phyloP scores from a whole-genome alignment of 2,797 vertebrate species.

The Psittacula echo region DNA sequence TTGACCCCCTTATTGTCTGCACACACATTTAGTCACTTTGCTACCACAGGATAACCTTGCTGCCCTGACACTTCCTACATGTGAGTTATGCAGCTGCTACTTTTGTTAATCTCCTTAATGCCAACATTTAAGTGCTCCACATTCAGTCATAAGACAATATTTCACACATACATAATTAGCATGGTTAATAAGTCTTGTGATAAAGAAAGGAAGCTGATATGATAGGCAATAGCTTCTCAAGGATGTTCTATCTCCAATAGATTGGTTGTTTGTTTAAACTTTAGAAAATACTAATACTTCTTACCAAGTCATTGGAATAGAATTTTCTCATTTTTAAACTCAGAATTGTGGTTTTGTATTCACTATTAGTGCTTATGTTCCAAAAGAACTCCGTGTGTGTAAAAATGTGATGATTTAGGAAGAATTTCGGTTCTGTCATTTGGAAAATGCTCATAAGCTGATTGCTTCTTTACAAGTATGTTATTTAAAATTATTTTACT shows the following conservation, averaged over 20 bases:
- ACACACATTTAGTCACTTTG: neutral
- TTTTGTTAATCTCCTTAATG: neutral
- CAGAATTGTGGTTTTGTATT: neutral
- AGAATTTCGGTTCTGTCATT: neutral
- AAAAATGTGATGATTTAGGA: neutral
- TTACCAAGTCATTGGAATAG: neutral
- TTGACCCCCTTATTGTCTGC: neutral
- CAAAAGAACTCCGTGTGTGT: neutral
- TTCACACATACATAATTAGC: neutral
- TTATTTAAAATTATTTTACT: neutral
- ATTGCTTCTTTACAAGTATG: neutral
- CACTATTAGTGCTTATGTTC: neutral
- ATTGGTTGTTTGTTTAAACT: accelerated
- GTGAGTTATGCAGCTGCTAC: neutral
- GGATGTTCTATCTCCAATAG: neutral
- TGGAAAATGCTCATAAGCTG: neutral
- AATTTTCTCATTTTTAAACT: neutral
- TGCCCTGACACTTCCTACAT: neutral
- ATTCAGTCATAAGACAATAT: neutral
- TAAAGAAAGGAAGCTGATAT: neutral
- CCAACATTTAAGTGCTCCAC: neutral
- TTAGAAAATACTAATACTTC: neutral
- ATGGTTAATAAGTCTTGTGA: neutral
- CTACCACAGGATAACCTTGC: neutral
- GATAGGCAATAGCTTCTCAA: neutral